These are phyloP conservation scores for Sylvilagus bachmani DNA, from an alignment of 2,113 vertebrate species.

Conservation along the genomic window DNA sequence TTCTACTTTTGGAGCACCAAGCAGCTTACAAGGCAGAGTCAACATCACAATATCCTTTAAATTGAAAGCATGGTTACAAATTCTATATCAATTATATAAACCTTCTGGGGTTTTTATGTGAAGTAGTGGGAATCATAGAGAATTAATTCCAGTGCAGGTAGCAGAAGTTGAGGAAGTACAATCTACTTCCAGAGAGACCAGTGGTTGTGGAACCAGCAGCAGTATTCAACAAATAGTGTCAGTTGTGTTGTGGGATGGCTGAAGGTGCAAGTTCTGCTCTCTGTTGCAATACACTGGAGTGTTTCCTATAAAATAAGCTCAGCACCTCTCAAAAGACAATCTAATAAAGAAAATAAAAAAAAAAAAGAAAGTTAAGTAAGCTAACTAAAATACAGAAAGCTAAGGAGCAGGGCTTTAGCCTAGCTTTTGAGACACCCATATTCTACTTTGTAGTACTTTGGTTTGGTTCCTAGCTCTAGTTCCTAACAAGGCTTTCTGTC, in stretches of 20 bases:
- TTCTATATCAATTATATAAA: neutral
- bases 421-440: too few species aligned
- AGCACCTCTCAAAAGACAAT: neutral
- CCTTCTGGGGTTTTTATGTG: neutral
- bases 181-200: neutral
- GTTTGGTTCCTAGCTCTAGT: too few species aligned
- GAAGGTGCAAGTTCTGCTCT: neutral
- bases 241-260: neutral
- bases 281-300: neutral
- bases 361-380: neutral
- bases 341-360: neutral
- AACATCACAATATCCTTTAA: neutral
- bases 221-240: neutral
- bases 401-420: too few species aligned
- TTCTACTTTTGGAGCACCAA: neutral
- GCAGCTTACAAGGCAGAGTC: neutral
- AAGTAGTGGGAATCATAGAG: neutral
- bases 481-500: too few species aligned
- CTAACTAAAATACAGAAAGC: neutral
- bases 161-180: neutral
- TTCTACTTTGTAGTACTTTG: too few species aligned
- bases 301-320: neutral
- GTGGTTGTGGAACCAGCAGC: neutral
- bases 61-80: neutral
- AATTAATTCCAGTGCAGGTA: neutral